Percentiles rank a stretch among this genome's conserved stretches.
Conservation (phyloP, 2,888 invertebrate genomes). For the Volucella inanis region DNA sequence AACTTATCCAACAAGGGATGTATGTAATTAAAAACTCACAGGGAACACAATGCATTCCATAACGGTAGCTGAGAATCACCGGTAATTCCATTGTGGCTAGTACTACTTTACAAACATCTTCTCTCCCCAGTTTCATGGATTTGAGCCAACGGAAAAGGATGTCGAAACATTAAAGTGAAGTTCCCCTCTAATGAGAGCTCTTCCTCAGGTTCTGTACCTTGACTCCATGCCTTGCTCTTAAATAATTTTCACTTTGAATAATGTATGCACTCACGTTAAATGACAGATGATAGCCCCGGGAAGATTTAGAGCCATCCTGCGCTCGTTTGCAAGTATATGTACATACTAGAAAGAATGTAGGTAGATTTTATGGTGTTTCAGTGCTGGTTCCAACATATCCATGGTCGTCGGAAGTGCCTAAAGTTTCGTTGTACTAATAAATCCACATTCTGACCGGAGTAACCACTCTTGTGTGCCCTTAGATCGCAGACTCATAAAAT, state of each 20-base stretch:
- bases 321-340: not conserved
- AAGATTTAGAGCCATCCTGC: slow-evolving; percentile 35
- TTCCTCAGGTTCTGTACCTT: not conserved
- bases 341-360: not conserved
- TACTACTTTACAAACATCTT: not conserved
- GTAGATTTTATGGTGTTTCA: not conserved
- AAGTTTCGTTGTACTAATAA: slow-evolving; percentile 57
- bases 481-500: slow-evolving; percentile 43
- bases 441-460: slow-evolving; percentile 34
- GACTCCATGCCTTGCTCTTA: slow-evolving; percentile 23
- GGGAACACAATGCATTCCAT: slow-evolving; percentile 34
- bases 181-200: slow-evolving; percentile 37
- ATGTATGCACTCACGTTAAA: slow-evolving; percentile 43
- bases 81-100: slow-evolving; percentile 40
- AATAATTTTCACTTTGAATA: slow-evolving; percentile 58
- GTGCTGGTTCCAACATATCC: not conserved
- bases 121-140: not conserved
- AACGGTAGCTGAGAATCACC: slow-evolving; percentile 33
- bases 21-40: slow-evolving; percentile 43
- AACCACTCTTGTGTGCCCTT: slow-evolving; percentile 19
- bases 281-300: slow-evolving; percentile 52
- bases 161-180: slow-evolving; percentile 40
- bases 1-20: not conserved
- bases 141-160: not conserved
- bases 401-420: slow-evolving; percentile 42